Base-by-base conservation (phyloP, 2,888 invertebrate species). In the Yponomeuta malinellus region DNA sequence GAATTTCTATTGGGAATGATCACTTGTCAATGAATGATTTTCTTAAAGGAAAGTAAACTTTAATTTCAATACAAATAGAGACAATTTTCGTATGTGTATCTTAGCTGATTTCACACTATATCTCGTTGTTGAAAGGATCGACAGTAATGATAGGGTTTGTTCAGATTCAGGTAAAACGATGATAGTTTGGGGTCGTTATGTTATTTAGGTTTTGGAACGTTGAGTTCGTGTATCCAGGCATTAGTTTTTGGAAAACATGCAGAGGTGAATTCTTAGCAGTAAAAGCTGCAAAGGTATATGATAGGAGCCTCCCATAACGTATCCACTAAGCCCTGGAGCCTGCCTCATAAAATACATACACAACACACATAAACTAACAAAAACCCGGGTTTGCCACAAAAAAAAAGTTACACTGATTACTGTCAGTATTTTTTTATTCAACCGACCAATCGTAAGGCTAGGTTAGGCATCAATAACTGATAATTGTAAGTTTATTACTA, bases 121-220 rank as follows among this genome's bases (percentile, higher is more conserved):
- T 59, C 52, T 15, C 15, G 64, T 64, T 64, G 64, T 64, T 64
- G 64, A 64, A 64, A 64, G 64, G 64, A 23, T 59, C 52, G 52
- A 59, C 52, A 59, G 29, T 64, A 64, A 64, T 29, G 64, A 64
- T 64, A 59, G 64, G 64, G 64, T 64, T 23, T 23, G 64, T 64
- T 29, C 64, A 64, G 31, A 64, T 29, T 64, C 6, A 29, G 23
- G 31, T 31, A 64, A 29, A 64, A 29, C 31, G 64, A 29, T 64
- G 64, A 31, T 64, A 23, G 64, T 23, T 23, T 64, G 29, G 64
- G 64, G 52, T 59, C 52, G 52, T 59, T 59, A 59, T 15, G 52
- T 59, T 59, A 59, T 59, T 59, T 59, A 59, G 52, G 52, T 59
- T 59, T 59, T 12, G 52, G 52, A 15, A 59, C 12, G 52, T 15